Base-by-base conservation (phyloP, 2,113 vertebrate genomes). In the Xenopus laevis region DNA sequence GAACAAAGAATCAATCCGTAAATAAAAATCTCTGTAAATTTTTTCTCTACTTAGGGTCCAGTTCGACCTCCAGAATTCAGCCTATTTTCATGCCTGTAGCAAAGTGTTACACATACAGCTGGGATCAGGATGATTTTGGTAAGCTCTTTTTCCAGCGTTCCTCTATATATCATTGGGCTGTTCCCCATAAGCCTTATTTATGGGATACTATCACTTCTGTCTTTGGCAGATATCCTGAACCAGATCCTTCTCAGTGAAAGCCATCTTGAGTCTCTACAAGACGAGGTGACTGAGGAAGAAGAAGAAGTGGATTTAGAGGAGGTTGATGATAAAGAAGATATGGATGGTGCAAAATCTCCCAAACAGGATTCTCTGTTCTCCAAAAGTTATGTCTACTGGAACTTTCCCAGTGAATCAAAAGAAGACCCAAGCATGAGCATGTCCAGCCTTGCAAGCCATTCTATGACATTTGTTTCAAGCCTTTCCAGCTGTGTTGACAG, bases 71-170 rank as follows among this genome's bases (percentile, higher is more conserved):
- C 70, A 93, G 87, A 79, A 86, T 98, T 2, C 91, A 92, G 64
- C 93, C 92, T 10, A 88, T 99, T 10, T 90, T 89, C 16, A 76
- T 99, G 64, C 96, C 96, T 0, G 87, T 92, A 0, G 92, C 96
- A 72, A 95, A 95, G 77, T 97, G 94, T 81, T 89, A 93, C 81
- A 89, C 92, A 64, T 96, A 95, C 79, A 92, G 87, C 83, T 99
- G 97, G 97, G 95, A 93, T 75, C 94, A 94, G 71, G 97, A 99
- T 81, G 98, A 94, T 81, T 99, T 99, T 23, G 97, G 97, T 99
- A 91, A 93, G 89, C 15, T 55, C 15, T 55, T 55, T 16, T 17
- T n/a, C 7, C 8, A 55, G 58, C 10, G 58, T 9, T 40, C 6
- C 33, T 40, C 1, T 5, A 40, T 27, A 27, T 27, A 27, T 4